Percentiles rank a stretch among this genome's conserved stretches.
phyloP scores from a whole-genome alignment of 2,888 invertebrate species.

The Agrotis segetum region DNA sequence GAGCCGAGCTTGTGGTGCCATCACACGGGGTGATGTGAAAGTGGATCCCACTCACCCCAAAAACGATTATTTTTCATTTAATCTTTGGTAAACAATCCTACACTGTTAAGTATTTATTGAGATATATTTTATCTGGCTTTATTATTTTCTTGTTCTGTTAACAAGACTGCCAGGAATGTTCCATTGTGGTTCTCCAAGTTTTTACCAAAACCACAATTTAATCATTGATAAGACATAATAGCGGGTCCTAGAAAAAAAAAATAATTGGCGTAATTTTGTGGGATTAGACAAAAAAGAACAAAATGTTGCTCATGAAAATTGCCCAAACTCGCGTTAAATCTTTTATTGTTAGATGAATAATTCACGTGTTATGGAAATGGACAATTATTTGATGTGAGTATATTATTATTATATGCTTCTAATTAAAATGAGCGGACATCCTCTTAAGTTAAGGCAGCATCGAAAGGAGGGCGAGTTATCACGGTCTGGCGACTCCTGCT shows the following conservation, averaged over 20 bases:
- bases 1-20: too few species aligned
- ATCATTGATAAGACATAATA: slow-evolving; percentile 7
- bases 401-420: slow-evolving; percentile 44
- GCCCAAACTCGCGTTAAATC: slow-evolving; percentile 8
- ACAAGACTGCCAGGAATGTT: not conserved
- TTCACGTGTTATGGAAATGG: slow-evolving; percentile 42
- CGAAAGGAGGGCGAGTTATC: slow-evolving; percentile 54
- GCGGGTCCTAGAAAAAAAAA: slow-evolving; percentile 20
- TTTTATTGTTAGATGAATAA: slow-evolving; percentile 19
- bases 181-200: not conserved
- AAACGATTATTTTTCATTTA: not conserved
- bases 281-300: slow-evolving; percentile 25
- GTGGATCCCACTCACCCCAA: too few species aligned
- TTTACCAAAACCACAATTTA: not conserved
- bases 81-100: not conserved
- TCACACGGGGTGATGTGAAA: too few species aligned
- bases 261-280: slow-evolving; percentile 21
- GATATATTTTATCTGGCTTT: not conserved
- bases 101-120: not conserved
- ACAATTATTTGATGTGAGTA: slow-evolving; percentile 46
- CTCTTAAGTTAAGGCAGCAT: slow-evolving; percentile 46
- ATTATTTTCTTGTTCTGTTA: not conserved
- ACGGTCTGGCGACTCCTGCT: slow-evolving; percentile 56
- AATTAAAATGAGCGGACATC: slow-evolving; percentile 64
- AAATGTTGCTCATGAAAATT: slow-evolving; percentile 17